Percentiles rank a stretch among this genome's conserved stretches.
These are phyloP conservation scores for Actias luna DNA, from an alignment of 2,888 invertebrate species.

Conservation along the genomic window DNA sequence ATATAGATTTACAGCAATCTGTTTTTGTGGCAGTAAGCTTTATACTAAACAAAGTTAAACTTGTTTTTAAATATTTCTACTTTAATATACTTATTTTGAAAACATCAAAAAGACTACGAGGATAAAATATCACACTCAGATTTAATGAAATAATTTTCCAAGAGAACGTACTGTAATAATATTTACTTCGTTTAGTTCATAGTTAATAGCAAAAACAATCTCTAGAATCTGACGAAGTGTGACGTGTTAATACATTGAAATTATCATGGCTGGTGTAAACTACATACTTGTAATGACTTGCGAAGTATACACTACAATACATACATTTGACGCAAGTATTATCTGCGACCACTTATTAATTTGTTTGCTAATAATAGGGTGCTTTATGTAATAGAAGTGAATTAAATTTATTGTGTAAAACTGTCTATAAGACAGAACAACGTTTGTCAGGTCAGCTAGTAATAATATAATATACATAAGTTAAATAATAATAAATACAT, in stretches of 20 bases:
- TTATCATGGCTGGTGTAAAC: neutral
- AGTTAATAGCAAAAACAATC: neutral
- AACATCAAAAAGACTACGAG: neutral
- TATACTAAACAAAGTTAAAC: neutral
- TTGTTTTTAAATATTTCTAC: neutral
- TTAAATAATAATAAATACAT: too few relatives aligned
- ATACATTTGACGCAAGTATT: too few relatives aligned
- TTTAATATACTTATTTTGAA: neutral
- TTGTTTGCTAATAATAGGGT: too few relatives aligned
- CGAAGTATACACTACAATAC: too few relatives aligned
- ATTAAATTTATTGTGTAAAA: too few relatives aligned
- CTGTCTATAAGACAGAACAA: too few relatives aligned
- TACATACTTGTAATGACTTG: neutral
- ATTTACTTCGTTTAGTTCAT: neutral
- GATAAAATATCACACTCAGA: neutral
- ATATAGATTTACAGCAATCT: neutral
- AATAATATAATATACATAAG: too few relatives aligned
- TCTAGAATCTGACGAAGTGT: neutral
- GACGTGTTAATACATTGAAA: constrained; percentile 3
- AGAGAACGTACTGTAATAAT: neutral
- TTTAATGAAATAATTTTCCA: neutral
- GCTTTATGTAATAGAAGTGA: too few relatives aligned
- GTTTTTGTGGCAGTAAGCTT: neutral
- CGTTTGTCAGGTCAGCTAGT: too few relatives aligned
- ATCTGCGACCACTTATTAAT: too few relatives aligned